Conservation (phyloP, 2,888 invertebrate species). For the Diadegma fenestrale region DNA sequence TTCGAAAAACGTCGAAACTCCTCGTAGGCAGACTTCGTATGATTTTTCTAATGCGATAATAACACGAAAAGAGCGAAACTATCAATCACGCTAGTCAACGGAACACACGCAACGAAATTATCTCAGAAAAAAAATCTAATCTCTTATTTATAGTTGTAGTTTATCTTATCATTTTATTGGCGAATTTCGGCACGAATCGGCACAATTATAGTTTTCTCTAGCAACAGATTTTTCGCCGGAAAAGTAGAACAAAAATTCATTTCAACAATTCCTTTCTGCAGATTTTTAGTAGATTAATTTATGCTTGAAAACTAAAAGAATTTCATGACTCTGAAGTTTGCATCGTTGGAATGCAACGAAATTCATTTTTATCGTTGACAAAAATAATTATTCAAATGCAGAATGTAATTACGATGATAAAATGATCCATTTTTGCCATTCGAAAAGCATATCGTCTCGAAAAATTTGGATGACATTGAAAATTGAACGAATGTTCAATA, state of each 20-base stretch:
- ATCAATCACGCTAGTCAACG: constrained; percentile 6
- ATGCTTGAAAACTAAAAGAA: no score
- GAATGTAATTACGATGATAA: no score
- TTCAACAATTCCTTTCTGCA: background rate
- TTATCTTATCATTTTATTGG: constrained; percentile 2
- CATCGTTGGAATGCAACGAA: no score
- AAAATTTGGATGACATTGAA: no score
- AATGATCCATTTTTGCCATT: no score
- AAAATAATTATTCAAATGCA: no score
- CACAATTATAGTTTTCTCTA: background rate
- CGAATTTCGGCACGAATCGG: background rate
- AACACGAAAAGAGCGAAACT: background rate
- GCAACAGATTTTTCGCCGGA: background rate
- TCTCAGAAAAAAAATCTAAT: constrained; percentile 37
- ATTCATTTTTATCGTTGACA: no score
- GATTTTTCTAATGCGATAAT: constrained; percentile 2
- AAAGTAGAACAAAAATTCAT: background rate
- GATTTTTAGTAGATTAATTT: no score
- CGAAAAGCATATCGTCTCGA: no score
- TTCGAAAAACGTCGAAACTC: background rate
- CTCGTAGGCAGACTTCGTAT: background rate
- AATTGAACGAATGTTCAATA: no score
- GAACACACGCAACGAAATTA: constrained; percentile 23
- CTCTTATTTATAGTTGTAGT: constrained; percentile 11
- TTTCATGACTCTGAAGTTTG: no score